phyloP scores from a whole-genome alignment of 2,888 invertebrate species.

The Nephrotoma guestfalica region DNA sequence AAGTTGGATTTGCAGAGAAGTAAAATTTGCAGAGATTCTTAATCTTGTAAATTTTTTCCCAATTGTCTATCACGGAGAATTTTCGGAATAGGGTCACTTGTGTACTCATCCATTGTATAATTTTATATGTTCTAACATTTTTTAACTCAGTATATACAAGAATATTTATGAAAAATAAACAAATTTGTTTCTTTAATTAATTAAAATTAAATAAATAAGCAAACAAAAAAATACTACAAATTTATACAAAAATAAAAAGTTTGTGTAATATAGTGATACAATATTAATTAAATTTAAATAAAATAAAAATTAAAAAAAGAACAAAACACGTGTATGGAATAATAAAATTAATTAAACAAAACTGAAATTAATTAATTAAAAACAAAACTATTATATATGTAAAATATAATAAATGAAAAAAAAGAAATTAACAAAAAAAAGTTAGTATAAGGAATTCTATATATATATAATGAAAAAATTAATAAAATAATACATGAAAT shows the following conservation, averaged over 20 bases:
- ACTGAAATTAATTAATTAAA: background rate
- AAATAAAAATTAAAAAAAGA: background rate
- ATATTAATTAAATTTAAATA: background rate
- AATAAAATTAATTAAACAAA: background rate
- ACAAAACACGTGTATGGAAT: background rate
- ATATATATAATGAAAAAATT: background rate
- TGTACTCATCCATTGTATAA: background rate
- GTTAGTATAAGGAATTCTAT: background rate
- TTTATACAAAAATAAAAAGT: background rate
- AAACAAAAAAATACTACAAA: background rate
- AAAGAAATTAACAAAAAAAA: background rate
- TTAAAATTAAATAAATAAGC: background rate
- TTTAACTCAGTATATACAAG: background rate
- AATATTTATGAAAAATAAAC: background rate
- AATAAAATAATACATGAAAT: background rate
- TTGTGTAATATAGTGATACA: background rate
- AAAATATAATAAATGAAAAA: background rate
- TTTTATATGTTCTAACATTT: background rate
- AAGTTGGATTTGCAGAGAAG: no score
- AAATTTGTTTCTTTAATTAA: background rate
- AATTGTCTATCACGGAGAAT: no score
- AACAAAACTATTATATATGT: background rate
- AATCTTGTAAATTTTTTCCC: no score
- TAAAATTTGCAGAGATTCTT: no score
- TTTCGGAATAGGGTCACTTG: no score